Evolutionary conservation across 2,888 invertebrate species (phyloP), one percentile per base, ranked within the genome.

Genomic region (Standfussiana lucernea): DNA sequence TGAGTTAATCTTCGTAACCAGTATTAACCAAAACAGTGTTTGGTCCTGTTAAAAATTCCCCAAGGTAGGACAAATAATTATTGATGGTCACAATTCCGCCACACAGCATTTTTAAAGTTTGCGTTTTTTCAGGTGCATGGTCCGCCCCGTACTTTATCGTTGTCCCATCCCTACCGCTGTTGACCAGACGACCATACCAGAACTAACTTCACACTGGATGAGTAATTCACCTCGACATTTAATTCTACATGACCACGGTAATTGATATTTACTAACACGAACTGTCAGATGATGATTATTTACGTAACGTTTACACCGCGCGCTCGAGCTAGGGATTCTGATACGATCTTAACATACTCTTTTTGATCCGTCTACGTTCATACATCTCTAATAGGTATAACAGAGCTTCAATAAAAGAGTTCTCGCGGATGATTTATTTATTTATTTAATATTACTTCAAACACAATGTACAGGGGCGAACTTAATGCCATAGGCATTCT

Each of bases 161-260:
- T n/a, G 24, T 35, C 64, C 32, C 80, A 66, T 47, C 80, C 53
- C 75, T 84, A 79, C 0, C 1, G 32, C 21, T 47, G 6, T n/a
- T 66, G 47, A 45, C 28, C 47, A 50, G 65, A 77, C 42, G 68
- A 66, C 40, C 32, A 71, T 64, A 76, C 73, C 78, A 86, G 75
- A 84, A 85, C 79, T 80, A 87, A 86, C 64, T 50, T 69, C 65
- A 70, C 69, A 72, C 70, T 72, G 18, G 53, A 65, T 89, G 80
- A 88, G 80, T 84, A 86, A 88, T 72, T 90, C 86, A 89, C 91
- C 91, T 91, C 89, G 91, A 90, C 91, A 91, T 91, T 91, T 89
- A 86, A 82, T 86, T 81, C 80, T 70, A 86, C 79, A 83, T 67
- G 79, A 77, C 62, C 53, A 73, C 71, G 78, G 80, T 86, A 85